Conservation (phyloP, 2,888 invertebrate species). For the Drosophila sordidula region DNA sequence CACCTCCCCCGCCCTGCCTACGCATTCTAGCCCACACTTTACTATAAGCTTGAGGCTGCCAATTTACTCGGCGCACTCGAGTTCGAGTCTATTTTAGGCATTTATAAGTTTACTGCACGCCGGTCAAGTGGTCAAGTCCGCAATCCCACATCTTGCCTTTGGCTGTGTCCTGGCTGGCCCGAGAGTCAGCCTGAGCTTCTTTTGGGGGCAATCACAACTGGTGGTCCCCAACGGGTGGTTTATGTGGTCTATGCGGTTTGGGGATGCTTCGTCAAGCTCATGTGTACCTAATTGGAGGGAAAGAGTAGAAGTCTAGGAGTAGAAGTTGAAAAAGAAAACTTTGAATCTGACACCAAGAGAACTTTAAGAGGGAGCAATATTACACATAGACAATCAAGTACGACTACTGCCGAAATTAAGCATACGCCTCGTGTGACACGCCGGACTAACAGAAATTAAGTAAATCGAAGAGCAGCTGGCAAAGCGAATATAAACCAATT, state of each 20-base stretch:
- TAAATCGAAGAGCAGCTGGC: constrained; percentile 1
- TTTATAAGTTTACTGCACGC: constrained; percentile 64
- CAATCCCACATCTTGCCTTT: neutral
- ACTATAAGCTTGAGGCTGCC: constrained; percentile 21
- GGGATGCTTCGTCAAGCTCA: constrained; percentile 13
- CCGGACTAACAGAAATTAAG: constrained; percentile 42
- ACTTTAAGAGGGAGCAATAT: too few species aligned
- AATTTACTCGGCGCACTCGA: constrained; percentile 30
- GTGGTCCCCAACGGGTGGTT: constrained; percentile 49
- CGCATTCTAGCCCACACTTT: constrained; percentile 4
- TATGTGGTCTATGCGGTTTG: constrained; percentile 23
- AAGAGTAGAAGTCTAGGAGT: constrained; percentile 8
- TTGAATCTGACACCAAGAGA: constrained; percentile 38
- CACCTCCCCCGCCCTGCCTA: constrained; percentile 12
- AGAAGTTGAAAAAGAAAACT: too few species aligned
- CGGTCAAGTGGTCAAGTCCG: constrained; percentile 55
- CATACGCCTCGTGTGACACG: constrained; percentile 57
- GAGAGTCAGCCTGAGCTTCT: constrained; percentile 34
- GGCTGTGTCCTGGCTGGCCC: constrained; percentile 10
- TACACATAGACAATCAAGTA: neutral
- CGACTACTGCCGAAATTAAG: constrained; percentile 30
- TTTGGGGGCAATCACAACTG: constrained; percentile 52
- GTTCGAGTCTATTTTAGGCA: constrained; percentile 65
- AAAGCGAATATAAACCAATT: constrained; percentile 33
- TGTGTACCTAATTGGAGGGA: constrained; percentile 48